Conservation (phyloP, 2,113 vertebrate genomes). For the Desmodus rotundus region DNA sequence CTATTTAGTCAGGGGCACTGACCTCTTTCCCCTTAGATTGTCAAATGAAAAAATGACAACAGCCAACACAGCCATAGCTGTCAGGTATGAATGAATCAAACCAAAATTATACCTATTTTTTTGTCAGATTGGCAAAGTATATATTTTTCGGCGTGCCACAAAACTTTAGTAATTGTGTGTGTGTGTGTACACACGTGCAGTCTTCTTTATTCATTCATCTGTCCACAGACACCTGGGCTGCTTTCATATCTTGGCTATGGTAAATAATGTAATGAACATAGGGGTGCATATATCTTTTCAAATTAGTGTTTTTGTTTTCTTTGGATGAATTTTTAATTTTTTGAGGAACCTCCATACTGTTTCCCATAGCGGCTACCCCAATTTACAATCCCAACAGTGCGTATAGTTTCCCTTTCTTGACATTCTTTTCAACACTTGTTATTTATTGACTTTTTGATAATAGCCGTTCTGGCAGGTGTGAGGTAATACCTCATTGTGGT, state of each 20-base stretch:
- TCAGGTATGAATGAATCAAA: background rate
- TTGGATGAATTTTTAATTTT: background rate
- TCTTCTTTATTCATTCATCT: background rate
- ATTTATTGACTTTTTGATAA: background rate
- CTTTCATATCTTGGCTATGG: background rate
- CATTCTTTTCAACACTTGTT: background rate
- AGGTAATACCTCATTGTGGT: background rate
- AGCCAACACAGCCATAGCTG: background rate
- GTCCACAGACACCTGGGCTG: background rate
- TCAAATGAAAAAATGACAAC: background rate
- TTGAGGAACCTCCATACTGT: too few relatives aligned
- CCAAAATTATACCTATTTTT: background rate
- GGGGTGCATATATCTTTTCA: background rate
- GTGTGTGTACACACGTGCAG: background rate
- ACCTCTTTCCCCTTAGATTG: background rate
- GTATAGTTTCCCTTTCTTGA: background rate
- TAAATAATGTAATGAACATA: background rate
- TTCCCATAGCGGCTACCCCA: too few relatives aligned
- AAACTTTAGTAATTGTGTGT: background rate
- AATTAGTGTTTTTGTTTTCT: background rate
- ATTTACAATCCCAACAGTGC: too few relatives aligned
- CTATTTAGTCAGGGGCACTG: background rate
- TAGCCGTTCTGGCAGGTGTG: background rate
- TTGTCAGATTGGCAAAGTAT: background rate
- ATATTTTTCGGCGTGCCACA: background rate